phyloP scores from a whole-genome alignment of 2,888 invertebrate species.

The Baccha elongata region DNA sequence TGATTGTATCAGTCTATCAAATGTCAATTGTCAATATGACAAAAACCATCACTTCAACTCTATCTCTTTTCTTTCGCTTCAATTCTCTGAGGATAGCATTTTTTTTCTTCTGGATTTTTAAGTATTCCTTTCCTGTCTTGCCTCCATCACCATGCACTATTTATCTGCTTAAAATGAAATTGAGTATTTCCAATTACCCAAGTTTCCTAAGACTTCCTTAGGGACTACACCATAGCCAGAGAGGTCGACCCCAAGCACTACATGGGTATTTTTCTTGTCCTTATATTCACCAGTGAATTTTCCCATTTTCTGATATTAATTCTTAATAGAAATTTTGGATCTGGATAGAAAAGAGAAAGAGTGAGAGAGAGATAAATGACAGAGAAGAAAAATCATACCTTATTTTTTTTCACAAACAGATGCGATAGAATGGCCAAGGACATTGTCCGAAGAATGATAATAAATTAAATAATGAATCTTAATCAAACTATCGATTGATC shows the following conservation, averaged over 20 bases:
- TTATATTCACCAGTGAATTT: not conserved
- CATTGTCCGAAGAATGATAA: conserved; percentile 64
- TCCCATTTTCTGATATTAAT: conserved; percentile 10
- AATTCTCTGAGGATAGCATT: conserved; percentile 16
- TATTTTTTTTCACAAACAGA: conserved; percentile 36
- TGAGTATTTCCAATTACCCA: conserved; percentile 64
- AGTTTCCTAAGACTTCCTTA: conserved; percentile 42
- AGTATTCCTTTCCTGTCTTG: conserved; percentile 26
- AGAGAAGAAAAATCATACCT: conserved; percentile 5
- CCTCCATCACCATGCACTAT: conserved; percentile 33
- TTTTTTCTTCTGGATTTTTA: conserved; percentile 27
- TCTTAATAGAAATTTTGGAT: conserved; percentile 42
- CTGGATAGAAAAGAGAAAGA: not conserved
- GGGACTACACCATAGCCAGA: conserved; percentile 32
- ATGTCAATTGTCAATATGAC: conserved; percentile 34
- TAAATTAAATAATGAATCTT: conserved; percentile 73
- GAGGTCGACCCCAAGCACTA: conserved; percentile 43
- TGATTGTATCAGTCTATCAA: conserved; percentile 62
- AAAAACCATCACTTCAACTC: not conserved
- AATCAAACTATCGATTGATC: conserved; percentile 69
- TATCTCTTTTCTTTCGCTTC: not conserved
- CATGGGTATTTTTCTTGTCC: conserved; percentile 31
- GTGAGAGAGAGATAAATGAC: not conserved
- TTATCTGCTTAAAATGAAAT: conserved; percentile 56
- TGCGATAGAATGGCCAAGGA: conserved; percentile 63